Percentiles rank a stretch among this genome's conserved stretches.
phyloP scores from a whole-genome alignment of 1,140 invertebrate genomes.

The Aleiodes sp. region DNA sequence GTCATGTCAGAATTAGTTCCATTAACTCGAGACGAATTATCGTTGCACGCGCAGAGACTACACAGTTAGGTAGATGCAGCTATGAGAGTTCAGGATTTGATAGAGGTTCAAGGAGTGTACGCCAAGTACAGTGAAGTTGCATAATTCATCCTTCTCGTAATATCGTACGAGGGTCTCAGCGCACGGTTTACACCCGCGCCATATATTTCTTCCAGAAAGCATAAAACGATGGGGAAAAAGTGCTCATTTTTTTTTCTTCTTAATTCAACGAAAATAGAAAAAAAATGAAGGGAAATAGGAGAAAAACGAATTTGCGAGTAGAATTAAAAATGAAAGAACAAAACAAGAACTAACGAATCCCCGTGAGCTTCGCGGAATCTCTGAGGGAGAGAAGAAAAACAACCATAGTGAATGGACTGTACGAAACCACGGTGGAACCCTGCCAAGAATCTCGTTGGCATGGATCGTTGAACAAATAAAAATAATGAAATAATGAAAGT shows the following conservation, averaged over 20 bases:
- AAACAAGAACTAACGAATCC: neutral
- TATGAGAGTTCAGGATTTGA: neutral
- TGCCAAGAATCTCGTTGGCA: slow-evolving; percentile 20
- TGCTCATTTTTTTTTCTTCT: neutral
- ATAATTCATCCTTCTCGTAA: slow-evolving; percentile 5
- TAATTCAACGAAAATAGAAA: neutral
- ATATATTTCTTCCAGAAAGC: too few species aligned
- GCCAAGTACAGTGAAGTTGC: neutral
- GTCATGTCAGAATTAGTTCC: neutral
- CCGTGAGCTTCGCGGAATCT: neutral
- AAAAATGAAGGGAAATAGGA: neutral
- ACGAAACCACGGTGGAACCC: slow-evolving; percentile 14
- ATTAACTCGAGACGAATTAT: slow-evolving; percentile 2
- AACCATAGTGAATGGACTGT: neutral
- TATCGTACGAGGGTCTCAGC: neutral
- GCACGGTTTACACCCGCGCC: neutral
- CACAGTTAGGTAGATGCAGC: neutral
- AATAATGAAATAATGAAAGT: slow-evolving; percentile 17
- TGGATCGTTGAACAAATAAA: slow-evolving; percentile 22
- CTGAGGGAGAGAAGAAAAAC: neutral
- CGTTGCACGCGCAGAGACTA: neutral
- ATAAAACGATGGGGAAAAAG: too few species aligned
- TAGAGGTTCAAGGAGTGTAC: neutral
- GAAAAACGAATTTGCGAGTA: neutral
- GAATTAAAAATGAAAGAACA: neutral